phyloP scores from a whole-genome alignment of 2,113 vertebrate species.

The Percina caprodes region DNA sequence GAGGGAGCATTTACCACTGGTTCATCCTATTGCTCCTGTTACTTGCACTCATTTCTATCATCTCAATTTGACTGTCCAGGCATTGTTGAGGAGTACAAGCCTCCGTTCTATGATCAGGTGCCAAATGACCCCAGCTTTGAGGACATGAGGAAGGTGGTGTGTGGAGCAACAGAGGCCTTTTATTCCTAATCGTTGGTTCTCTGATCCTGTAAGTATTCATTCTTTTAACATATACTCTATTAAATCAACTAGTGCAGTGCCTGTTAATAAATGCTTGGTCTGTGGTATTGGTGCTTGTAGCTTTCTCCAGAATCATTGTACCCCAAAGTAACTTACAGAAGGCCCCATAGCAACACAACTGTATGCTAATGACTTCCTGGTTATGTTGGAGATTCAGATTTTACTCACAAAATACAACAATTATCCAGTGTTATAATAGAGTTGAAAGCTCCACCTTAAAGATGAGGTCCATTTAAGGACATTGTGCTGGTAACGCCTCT shows the following conservation, averaged over 20 bases:
- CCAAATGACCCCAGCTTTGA: conserved; percentile 88
- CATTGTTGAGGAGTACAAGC: conserved; percentile 87
- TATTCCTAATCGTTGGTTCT: conserved; percentile 89
- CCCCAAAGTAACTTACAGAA: no score
- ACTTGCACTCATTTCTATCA: background rate
- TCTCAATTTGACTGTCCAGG: conserved; percentile 65
- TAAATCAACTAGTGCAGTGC: background rate
- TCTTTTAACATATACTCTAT: background rate
- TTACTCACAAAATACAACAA: no score
- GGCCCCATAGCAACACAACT: no score
- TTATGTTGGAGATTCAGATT: no score
- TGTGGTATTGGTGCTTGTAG: no score
- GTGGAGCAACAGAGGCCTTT: conserved; percentile 88
- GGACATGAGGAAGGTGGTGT: conserved; percentile 88
- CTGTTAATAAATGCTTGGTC: no score
- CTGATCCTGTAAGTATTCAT: conserved; percentile 82
- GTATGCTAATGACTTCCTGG: no score
- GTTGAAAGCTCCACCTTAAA: no score
- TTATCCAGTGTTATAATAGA: no score
- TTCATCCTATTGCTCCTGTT: background rate
- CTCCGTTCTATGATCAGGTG: conserved; percentile 87
- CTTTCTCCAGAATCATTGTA: no score
- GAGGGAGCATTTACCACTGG: background rate
- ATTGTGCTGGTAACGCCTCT: no score
- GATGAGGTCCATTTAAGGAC: no score